Percentiles rank a stretch among this genome's conserved stretches.
Evolutionary conservation across 2,113 vertebrate genomes (phyloP).

Genomic region (Peromyscus californicus): DNA sequence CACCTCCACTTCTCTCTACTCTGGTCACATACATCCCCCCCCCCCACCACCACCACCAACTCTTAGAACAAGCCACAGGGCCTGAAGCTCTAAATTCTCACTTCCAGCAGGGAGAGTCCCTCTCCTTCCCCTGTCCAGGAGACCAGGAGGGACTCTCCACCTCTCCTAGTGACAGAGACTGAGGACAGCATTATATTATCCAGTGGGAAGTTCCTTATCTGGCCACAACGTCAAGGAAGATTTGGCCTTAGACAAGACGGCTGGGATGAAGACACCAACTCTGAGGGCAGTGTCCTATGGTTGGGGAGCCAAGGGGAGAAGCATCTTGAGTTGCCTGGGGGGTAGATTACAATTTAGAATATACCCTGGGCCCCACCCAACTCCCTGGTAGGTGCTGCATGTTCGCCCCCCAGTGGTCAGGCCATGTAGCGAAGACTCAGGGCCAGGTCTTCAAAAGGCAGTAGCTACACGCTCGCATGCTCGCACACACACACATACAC

Average conservation of each 20-base stretch:
- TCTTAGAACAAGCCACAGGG: background rate
- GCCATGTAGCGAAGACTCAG: background rate
- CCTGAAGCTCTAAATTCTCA: background rate
- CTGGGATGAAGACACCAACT: background rate
- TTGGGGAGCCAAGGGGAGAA: background rate
- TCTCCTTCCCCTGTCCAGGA: background rate
- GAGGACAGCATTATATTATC: background rate
- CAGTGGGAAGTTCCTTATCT: background rate
- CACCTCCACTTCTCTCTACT: background rate
- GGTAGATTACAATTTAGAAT: background rate
- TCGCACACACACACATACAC: background rate
- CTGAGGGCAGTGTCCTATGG: background rate
- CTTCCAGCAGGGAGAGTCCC: background rate
- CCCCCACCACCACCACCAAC: background rate
- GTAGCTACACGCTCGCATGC: background rate
- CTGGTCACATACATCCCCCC: background rate
- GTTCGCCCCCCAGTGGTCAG: constrained; percentile 52
- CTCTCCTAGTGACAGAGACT: background rate
- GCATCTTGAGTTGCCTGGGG: background rate
- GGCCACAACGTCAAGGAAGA: background rate
- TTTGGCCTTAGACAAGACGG: background rate
- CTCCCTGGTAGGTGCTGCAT: background rate
- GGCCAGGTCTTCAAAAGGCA: background rate
- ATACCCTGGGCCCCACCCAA: background rate
- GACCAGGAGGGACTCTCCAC: background rate